phyloP scores from a whole-genome alignment of 2,888 invertebrate species.

The Strigamia maritima region DNA sequence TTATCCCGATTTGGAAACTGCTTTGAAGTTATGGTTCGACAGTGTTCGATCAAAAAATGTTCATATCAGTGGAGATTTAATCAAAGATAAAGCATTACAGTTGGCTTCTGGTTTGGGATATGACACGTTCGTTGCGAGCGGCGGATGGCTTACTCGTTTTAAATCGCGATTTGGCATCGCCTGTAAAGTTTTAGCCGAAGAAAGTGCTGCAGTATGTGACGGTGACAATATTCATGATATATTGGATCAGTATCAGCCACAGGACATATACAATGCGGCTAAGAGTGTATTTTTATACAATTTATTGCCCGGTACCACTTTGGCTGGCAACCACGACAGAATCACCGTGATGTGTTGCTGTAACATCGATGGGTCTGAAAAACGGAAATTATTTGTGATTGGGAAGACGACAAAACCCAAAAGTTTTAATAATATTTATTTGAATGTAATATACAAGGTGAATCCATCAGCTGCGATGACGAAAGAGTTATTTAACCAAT shows the following conservation, averaged over 20 bases:
- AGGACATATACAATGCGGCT: conserved; percentile 20
- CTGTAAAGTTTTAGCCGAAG: conserved; percentile 6
- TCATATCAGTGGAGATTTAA: conserved; percentile 35
- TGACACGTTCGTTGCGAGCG: conserved; percentile 22
- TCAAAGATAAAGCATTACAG: conserved; percentile 35
- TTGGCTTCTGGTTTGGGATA: conserved; percentile 26
- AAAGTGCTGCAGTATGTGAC: conserved; percentile 16
- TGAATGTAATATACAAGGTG: not conserved
- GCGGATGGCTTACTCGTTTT: conserved; percentile 35
- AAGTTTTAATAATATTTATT: conserved; percentile 16
- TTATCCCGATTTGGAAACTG: conserved; percentile 26
- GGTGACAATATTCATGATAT: not conserved
- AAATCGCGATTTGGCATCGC: conserved; percentile 26
- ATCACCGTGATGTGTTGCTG: conserved; percentile 28
- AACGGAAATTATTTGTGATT: conserved; percentile 19
- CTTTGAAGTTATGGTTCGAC: conserved; percentile 20
- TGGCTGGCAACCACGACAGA: conserved; percentile 5
- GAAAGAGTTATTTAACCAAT: not conserved
- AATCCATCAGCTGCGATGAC: conserved; percentile 22
- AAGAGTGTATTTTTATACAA: conserved; percentile 27
- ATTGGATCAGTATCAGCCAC: conserved; percentile 19
- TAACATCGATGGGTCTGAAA: conserved; percentile 36
- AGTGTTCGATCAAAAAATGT: conserved; percentile 34
- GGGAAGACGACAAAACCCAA: not conserved
- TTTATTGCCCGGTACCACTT: not conserved